A percentile compares a stretch with the other conserved stretches of the same genome.
Evolutionary conservation across 2,888 invertebrate species (phyloP).

Genomic region (Chrysolina oricalcia): DNA sequence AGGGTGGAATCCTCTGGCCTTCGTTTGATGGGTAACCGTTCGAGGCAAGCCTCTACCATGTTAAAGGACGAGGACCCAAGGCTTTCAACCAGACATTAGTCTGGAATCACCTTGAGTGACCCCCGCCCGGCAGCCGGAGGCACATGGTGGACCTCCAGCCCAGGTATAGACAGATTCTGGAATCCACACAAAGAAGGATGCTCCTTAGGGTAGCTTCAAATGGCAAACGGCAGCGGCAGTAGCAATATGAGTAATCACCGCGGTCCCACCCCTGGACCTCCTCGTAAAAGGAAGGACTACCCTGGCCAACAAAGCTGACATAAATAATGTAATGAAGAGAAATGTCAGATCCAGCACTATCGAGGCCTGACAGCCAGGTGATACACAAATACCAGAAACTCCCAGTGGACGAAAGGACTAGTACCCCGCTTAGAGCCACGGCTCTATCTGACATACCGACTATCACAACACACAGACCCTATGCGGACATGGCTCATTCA

Average conservation of each 20-base stretch:
- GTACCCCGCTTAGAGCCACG: not conserved
- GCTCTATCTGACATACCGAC: not conserved
- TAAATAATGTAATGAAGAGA: not conserved
- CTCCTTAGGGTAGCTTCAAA: not conserved
- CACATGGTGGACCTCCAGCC: too few species aligned
- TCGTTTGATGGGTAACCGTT: too few species aligned
- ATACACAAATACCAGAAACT: not conserved
- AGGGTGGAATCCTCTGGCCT: too few species aligned
- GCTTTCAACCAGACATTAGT: too few species aligned
- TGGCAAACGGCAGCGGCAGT: conserved; percentile 20
- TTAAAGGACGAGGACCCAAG: too few species aligned
- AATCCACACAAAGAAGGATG: conserved; percentile 20
- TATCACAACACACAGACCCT: conserved; percentile 20
- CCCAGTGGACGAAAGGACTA: conserved; percentile 29
- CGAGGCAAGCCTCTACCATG: too few species aligned
- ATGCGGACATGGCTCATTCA: conserved; percentile 18
- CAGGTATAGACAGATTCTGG: too few species aligned
- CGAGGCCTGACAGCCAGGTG: conserved; percentile 10
- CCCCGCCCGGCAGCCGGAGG: too few species aligned
- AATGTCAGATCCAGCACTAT: not conserved
- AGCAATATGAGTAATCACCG: conserved; percentile 28
- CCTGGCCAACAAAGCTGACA: too few species aligned
- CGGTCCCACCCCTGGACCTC: conserved; percentile 20
- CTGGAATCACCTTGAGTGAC: too few species aligned
- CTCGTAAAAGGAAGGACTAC: too few species aligned